Conservation (phyloP, 35 echinoderm and acorn worm species). For the Heliocidaris erythrogramma region DNA sequence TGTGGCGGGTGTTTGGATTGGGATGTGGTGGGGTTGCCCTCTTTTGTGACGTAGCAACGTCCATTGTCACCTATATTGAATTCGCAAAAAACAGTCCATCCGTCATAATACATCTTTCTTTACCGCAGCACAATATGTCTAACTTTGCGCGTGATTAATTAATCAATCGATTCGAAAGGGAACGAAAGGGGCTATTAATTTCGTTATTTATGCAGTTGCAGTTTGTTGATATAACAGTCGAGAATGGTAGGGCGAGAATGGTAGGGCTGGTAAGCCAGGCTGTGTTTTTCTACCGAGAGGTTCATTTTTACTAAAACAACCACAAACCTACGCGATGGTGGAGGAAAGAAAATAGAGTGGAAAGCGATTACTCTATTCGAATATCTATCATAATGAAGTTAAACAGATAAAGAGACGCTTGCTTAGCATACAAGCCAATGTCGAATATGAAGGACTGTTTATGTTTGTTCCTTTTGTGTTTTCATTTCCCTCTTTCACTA, state of each 20-base stretch:
- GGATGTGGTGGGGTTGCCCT: neutral
- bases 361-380: neutral
- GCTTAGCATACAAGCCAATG: neutral
- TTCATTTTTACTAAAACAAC: conserved; percentile 19
- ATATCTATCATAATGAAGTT: neutral
- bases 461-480: neutral
- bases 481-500: neutral
- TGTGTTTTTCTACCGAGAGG: neutral
- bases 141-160: conserved; percentile 40
- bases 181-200: conserved; percentile 23
- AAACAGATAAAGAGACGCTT: neutral
- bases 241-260: neutral
- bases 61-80: neutral
- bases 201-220: conserved; percentile 39
- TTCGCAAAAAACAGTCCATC: neutral
- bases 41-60: neutral
- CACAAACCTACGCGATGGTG: neutral
- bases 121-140: neutral
- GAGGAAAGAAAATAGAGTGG: neutral
- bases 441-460: neutral
- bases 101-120: neutral
- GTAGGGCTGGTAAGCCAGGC: neutral
- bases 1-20: neutral
- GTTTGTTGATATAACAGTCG: conserved; percentile 1
- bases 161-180: conserved; percentile 33